Evolutionary conservation across 2,797 vertebrate genomes (phyloP), one percentile per base, ranked within the genome.

Genomic region (Trachops cirrhosus): DNA sequence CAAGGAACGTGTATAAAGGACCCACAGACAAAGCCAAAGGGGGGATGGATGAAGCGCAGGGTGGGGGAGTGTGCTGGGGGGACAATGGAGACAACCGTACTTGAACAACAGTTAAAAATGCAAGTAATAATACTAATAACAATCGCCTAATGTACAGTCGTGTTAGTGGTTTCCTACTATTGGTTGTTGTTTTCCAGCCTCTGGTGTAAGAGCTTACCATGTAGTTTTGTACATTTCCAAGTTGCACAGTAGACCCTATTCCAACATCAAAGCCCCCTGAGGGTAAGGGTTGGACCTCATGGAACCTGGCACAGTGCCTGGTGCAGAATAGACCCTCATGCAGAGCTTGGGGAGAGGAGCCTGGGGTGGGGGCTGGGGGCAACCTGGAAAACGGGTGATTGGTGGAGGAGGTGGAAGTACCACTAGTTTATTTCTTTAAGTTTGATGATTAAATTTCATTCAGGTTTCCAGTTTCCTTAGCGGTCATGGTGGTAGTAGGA

Each of bases 371-470:
- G 10, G 2, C 32, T 2, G 26, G 34, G 37, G 18, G 34, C 37
- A 9, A 59, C 19, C 22, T 86, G 9, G 52, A 75, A 86, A 79
- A 39, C 1, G 1, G 32, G 11, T 32, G 68, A 46, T 52, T n/a
- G 50, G 32, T 44, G 32, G 34, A 50, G 7, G 18, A 77, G 14
- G 29, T 46, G 9, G 11, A 87, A 70, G n/a, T 44, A 10, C 29
- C 4, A 24, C 34, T 67, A 6, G n/a, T 59, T 75, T 46, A 46
- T 86, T 52, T 64, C 18, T 79, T 59, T 73, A 70, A 62, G n/a
- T 70, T 71, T 29, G 22, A 62, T 24, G 41, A 62, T 14, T 74
- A 84, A 64, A 79, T 85, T 86, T 67, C 48, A 77, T 80, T 93
- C n/a, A 48, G 26, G 37, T 3, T 74, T 94, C n/a, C 39, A n/a